A percentile compares a stretch with the other conserved stretches of the same genome.
Evolutionary conservation across 2,797 vertebrate species (phyloP).

Genomic region (Poecilia gillii): DNA sequence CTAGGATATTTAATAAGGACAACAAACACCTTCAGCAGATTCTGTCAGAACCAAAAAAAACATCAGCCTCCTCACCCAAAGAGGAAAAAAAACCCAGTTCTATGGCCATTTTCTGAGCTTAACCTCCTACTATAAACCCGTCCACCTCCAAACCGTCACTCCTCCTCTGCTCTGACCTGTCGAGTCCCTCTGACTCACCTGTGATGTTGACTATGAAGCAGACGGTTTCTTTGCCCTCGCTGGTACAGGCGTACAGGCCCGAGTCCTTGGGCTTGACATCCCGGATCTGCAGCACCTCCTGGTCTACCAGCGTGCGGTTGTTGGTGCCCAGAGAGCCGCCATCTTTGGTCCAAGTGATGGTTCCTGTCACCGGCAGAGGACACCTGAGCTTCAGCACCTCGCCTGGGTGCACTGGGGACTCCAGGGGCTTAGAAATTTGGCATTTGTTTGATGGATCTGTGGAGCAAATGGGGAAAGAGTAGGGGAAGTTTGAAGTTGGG

Average conservation of each 20-base stretch:
- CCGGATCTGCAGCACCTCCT: slow-evolving; percentile 94
- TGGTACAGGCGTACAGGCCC: slow-evolving; percentile 95
- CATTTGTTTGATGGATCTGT: slow-evolving; percentile 96
- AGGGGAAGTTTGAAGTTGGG: slow-evolving; percentile 38
- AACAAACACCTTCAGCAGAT: slow-evolving; percentile 13
- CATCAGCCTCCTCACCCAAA: slow-evolving; percentile 8
- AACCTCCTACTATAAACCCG: slow-evolving; percentile 3
- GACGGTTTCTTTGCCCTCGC: slow-evolving; percentile 88
- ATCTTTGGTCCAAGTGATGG: slow-evolving; percentile 98
- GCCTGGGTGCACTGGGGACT: slow-evolving; percentile 91
- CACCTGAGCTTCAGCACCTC: slow-evolving; percentile 94
- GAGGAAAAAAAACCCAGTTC: slow-evolving; percentile 10
- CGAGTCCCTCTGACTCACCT: slow-evolving; percentile 88
- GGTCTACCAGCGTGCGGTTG: slow-evolving; percentile 97
- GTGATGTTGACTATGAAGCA: slow-evolving; percentile 99
- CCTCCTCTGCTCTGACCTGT: slow-evolving; percentile 18
- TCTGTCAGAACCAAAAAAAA: not conserved
- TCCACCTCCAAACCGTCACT: slow-evolving; percentile 13
- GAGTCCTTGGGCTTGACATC: slow-evolving; percentile 93
- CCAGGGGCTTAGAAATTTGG: slow-evolving; percentile 96
- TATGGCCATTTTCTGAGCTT: slow-evolving; percentile 30
- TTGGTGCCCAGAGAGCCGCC: slow-evolving; percentile 90
- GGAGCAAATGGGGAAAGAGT: slow-evolving; percentile 57
- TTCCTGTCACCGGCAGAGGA: slow-evolving; percentile 86
- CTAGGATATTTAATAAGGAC: slow-evolving; percentile 17